Evolutionary conservation across 2,113 vertebrate genomes (phyloP).

Genomic region (Lates calcarifer): DNA sequence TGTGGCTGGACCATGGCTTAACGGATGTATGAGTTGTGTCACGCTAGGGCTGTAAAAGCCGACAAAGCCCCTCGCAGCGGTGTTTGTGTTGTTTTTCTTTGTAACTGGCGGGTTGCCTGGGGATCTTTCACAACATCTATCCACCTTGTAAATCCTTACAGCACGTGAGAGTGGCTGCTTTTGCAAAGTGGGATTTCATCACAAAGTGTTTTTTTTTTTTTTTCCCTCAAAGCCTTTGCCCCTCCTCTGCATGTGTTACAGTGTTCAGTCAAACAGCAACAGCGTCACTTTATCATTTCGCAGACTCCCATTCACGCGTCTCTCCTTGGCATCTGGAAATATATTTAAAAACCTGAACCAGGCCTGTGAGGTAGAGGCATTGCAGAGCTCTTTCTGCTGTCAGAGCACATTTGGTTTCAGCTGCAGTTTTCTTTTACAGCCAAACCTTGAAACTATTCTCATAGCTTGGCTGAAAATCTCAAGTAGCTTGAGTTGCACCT

Average conservation of each 20-base stretch:
- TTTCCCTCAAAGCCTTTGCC: background rate
- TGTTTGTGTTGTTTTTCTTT: slow-evolving; percentile 44
- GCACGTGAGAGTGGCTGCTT: background rate
- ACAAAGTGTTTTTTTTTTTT: background rate
- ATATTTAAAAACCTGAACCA: slow-evolving; percentile 47
- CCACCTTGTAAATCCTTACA: slow-evolving; percentile 29
- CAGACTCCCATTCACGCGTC: background rate
- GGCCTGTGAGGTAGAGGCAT: slow-evolving; percentile 26
- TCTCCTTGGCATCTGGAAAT: slow-evolving; percentile 53
- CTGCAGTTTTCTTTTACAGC: slow-evolving; percentile 32
- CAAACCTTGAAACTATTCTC: slow-evolving; percentile 22
- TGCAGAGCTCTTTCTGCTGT: slow-evolving; percentile 51
- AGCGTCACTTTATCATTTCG: slow-evolving; percentile 11
- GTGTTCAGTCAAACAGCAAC: slow-evolving; percentile 10
- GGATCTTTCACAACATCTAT: slow-evolving; percentile 20
- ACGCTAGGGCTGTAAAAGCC: slow-evolving; percentile 14
- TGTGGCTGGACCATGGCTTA: background rate
- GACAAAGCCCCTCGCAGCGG: background rate
- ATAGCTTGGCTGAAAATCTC: slow-evolving; percentile 16
- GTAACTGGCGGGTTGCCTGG: background rate
- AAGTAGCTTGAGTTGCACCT: slow-evolving; percentile 14
- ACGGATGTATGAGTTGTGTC: slow-evolving; percentile 9
- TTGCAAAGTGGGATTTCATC: slow-evolving; percentile 6
- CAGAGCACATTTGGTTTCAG: slow-evolving; percentile 58
- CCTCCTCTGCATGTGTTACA: background rate